A percentile compares a stretch with the other conserved stretches of the same genome.
These are phyloP conservation scores for Pempheris klunzingeri DNA, from an alignment of 2,797 vertebrate genomes.

Conservation along the genomic window DNA sequence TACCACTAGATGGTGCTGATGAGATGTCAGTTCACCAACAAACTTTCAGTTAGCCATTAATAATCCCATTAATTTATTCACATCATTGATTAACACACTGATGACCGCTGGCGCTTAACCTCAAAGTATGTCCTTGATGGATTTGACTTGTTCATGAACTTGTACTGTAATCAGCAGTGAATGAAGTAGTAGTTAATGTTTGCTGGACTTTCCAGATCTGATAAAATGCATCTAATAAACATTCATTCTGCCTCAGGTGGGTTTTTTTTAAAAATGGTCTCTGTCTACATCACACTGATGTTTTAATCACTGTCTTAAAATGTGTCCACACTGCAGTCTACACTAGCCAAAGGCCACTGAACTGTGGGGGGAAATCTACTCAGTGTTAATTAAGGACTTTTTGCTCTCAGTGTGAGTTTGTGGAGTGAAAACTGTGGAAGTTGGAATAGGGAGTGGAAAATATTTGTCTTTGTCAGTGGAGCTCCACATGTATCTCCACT, in stretches of 20 bases:
- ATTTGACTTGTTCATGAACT: not conserved
- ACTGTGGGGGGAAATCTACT: not conserved
- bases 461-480: not conserved
- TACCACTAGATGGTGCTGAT: conserved; percentile 64
- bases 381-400: not conserved
- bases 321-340: conserved; percentile 13
- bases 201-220: conserved; percentile 3
- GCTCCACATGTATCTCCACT: not conserved
- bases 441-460: not conserved
- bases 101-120: not conserved
- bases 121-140: not conserved
- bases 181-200: not conserved
- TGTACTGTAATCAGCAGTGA: not conserved
- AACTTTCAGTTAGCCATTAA: not conserved
- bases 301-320: conserved; percentile 31
- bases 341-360: not conserved
- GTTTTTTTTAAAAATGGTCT: not conserved
- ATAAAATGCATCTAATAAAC: conserved; percentile 34
- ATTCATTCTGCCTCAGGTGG: conserved; percentile 12
- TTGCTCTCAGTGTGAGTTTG: not conserved
- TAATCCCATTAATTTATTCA: not conserved
- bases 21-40: not conserved
- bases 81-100: not conserved
- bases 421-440: not conserved
- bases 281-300: conserved; percentile 7